A percentile compares a stretch with the other conserved stretches of the same genome.
These are phyloP conservation scores for Epizoanthus rinbou DNA, from an alignment of 92 coral and sea anemone species.

Conservation along the genomic window DNA sequence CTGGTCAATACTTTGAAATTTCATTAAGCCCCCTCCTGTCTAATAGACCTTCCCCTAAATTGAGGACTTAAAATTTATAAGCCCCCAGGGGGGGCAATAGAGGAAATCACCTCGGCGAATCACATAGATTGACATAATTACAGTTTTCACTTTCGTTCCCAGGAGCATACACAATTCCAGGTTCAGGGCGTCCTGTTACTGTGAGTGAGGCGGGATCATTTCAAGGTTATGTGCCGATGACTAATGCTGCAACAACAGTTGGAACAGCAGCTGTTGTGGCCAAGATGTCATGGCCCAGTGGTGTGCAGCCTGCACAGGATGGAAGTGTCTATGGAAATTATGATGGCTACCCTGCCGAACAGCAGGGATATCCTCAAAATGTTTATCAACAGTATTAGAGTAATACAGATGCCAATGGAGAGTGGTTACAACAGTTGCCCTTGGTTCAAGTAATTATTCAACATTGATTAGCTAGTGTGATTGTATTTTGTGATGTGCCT, in stretches of 20 bases:
- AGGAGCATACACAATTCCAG: conserved; percentile 85
- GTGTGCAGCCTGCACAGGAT: conserved; percentile 87
- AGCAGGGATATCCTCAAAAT: conserved; percentile 86
- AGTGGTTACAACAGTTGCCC: conserved; percentile 27
- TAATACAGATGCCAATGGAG: background rate
- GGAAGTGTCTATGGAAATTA: conserved; percentile 87
- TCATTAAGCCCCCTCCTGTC: background rate
- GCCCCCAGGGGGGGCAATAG: background rate
- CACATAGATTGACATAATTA: conserved; percentile 39
- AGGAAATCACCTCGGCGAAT: background rate
- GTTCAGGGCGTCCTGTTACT: conserved; percentile 73
- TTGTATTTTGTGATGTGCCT: too few relatives aligned
- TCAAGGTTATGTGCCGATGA: conserved; percentile 87
- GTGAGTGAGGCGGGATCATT: conserved; percentile 76
- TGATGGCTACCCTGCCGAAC: conserved; percentile 89
- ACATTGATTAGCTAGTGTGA: too few relatives aligned
- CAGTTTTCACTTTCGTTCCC: conserved; percentile 43
- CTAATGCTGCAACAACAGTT: conserved; percentile 82
- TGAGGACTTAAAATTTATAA: background rate
- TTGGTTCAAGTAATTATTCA: background rate
- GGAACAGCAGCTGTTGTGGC: conserved; percentile 92
- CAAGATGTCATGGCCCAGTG: conserved; percentile 93
- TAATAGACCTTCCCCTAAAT: too few relatives aligned
- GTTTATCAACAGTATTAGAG: conserved; percentile 82
- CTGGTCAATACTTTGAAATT: background rate